Evolutionary conservation across 2,888 invertebrate genomes (phyloP).

Genomic region (Onchidella celtica): DNA sequence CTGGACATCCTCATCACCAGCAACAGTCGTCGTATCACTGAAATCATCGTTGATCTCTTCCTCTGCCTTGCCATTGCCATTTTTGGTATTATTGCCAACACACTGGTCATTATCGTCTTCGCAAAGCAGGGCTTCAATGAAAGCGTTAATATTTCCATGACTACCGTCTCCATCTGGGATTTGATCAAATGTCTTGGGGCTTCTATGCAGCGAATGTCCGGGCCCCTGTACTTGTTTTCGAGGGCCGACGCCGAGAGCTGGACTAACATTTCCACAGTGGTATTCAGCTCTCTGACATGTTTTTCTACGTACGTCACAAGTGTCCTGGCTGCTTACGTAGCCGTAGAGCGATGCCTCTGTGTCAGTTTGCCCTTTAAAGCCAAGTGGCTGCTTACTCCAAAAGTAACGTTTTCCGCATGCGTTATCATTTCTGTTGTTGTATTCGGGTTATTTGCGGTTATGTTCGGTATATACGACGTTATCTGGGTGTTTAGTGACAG

Average conservation of each 20-base stretch:
- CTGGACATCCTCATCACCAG: not conserved
- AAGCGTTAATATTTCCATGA: slow-evolving; percentile 31
- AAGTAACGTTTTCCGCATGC: slow-evolving; percentile 2
- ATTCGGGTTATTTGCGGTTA: slow-evolving; percentile 19
- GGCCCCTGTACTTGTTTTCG: slow-evolving; percentile 7
- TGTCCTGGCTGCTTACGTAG: slow-evolving; percentile 38
- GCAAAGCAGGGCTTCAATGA: too few species aligned
- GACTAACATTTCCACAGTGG: slow-evolving; percentile 19
- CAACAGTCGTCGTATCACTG: not conserved
- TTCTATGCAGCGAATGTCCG: slow-evolving; percentile 9
- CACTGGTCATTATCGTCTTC: slow-evolving; percentile 31
- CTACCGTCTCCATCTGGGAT: slow-evolving; percentile 30
- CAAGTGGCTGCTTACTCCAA: slow-evolving; percentile 21
- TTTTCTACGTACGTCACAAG: slow-evolving; percentile 31
- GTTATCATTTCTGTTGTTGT: slow-evolving; percentile 14
- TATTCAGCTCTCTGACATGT: slow-evolving; percentile 16
- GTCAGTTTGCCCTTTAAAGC: slow-evolving; percentile 37
- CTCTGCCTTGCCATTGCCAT: slow-evolving; percentile 10
- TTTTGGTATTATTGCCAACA: slow-evolving; percentile 28
- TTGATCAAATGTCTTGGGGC: slow-evolving; percentile 14
- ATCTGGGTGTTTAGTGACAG: not conserved
- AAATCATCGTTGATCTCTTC: slow-evolving; percentile 13
- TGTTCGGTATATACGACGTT: slow-evolving; percentile 27
- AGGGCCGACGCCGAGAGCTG: slow-evolving; percentile 27
- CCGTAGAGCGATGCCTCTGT: slow-evolving; percentile 38